Base-by-base conservation (phyloP, 2,113 vertebrate genomes). In the Psilopsiagon aymara region DNA sequence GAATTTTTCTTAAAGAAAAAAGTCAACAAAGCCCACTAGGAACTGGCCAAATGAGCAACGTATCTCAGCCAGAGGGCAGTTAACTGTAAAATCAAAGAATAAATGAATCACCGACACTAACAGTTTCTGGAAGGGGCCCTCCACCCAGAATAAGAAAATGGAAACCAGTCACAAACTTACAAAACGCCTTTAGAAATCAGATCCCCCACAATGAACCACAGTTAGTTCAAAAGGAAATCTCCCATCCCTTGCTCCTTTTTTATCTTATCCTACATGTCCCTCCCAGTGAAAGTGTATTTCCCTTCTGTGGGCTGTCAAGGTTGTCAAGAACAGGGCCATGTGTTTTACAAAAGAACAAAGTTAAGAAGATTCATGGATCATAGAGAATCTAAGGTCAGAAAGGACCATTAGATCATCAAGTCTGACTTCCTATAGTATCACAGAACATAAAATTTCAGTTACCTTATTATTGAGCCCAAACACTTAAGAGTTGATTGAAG, bases 261-360 rank as follows among this genome's bases (percentile, higher is more conserved):
- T 90, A 94, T 86, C 92, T 91, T 82, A 85, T 73, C 77, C 89
- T 75, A 13, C 18, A 91, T 71, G 52, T 35, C 60, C 47, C 46
- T 84, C 55, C 55, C 80, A 63, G 28, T 75, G 33, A 69, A 86
- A 94, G 29, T 6, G 41, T 29, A 88, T 51, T 81, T 92, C 73
- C 88, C 64, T 71, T 84, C 91, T 91, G 60, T 0, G 0, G 60
- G 64, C 47, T 94, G 69, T 89, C 81, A 86, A 84, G 51, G 35
- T 77, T 90, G 76, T 92, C 92, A 88, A 78, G 88, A 81, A 89
- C 35, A 73, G 77, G 43, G 55, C 64, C 83, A 89, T 68, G 83
- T 84, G 83, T 92, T 96, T 87, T 89, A 63, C 66, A 92, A 62
- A 85, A 74, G 44, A 80, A 44, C 2, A 2, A 94, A 90, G 62